A percentile compares a stretch with the other conserved stretches of the same genome.
These are phyloP conservation scores for Eupristina koningsbergeri DNA, from an alignment of 1,140 invertebrate species.

Conservation along the genomic window DNA sequence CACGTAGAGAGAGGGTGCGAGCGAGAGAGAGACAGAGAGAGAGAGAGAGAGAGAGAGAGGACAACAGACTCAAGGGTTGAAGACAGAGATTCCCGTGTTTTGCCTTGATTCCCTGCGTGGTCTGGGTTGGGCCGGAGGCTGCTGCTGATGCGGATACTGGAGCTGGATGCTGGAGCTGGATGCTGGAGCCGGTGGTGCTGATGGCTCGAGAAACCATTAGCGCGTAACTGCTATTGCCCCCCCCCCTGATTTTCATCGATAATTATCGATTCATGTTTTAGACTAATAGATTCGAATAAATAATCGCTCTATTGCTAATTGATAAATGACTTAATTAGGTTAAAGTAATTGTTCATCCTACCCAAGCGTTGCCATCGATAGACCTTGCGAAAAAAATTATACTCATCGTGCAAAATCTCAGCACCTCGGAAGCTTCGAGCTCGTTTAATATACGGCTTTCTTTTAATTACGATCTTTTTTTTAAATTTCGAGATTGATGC, in stretches of 20 bases:
- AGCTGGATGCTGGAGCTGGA: not conserved
- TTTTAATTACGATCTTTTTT: too few species aligned
- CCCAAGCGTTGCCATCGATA: too few species aligned
- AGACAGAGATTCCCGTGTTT: slow-evolving; percentile 10
- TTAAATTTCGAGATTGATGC: too few species aligned
- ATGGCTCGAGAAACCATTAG: slow-evolving; percentile 12
- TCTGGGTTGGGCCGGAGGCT: not conserved
- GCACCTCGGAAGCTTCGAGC: too few species aligned
- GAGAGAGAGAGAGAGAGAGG: not conserved
- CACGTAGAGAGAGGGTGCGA: not conserved
- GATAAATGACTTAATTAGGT: slow-evolving; percentile 19
- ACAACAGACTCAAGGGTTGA: not conserved
- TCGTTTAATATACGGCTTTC: too few species aligned
- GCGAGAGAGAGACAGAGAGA: too few species aligned
- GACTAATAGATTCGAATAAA: slow-evolving; percentile 22
- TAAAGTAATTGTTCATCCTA: not conserved
- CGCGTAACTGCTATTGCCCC: not conserved
- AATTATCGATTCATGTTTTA: slow-evolving; percentile 13
- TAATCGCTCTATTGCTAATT: not conserved
- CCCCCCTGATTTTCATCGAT: slow-evolving; percentile 16
- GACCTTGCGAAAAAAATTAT: too few species aligned
- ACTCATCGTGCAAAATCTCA: too few species aligned
- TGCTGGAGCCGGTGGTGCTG: not conserved
- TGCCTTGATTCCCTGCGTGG: not conserved
- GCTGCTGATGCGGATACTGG: not conserved